These are phyloP conservation scores for Microctenopoma lineatum DNA, from an alignment of 2,797 vertebrate species.

Conservation along the genomic window DNA sequence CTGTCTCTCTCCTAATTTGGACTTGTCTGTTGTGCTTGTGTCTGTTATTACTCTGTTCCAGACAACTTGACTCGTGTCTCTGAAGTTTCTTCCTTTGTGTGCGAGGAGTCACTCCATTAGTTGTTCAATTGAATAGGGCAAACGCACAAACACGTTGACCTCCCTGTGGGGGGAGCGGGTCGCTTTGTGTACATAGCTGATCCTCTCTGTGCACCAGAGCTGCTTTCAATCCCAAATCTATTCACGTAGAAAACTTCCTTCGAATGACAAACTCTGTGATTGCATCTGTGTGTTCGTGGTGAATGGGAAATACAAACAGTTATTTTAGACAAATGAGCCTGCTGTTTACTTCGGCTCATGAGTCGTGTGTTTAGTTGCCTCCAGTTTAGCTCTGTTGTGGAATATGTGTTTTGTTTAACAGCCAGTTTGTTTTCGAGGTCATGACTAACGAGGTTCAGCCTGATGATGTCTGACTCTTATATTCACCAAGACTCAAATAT, in stretches of 20 bases:
- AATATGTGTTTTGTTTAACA: constrained; percentile 48
- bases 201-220: constrained; percentile 35
- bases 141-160: constrained; percentile 52
- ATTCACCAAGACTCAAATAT: too few species aligned
- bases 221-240: constrained; percentile 15
- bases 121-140: constrained; percentile 49
- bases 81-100: constrained; percentile 50
- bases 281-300: constrained; percentile 10
- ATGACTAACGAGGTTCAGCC: too few species aligned
- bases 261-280: neutral
- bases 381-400: constrained; percentile 25
- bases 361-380: constrained; percentile 41
- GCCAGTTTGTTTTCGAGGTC: constrained; percentile 21
- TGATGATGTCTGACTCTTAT: too few species aligned
- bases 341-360: constrained; percentile 35
- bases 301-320: constrained; percentile 25
- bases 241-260: constrained; percentile 23
- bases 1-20: constrained; percentile 7
- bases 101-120: constrained; percentile 46
- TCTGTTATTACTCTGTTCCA: constrained; percentile 29
- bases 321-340: constrained; percentile 33
- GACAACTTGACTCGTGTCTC: constrained; percentile 46
- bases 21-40: constrained; percentile 12
- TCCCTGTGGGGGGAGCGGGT: constrained; percentile 25
- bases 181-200: constrained; percentile 49